Conservation (phyloP, 2,797 vertebrate species). For the Euphonia xanthogaster region DNA sequence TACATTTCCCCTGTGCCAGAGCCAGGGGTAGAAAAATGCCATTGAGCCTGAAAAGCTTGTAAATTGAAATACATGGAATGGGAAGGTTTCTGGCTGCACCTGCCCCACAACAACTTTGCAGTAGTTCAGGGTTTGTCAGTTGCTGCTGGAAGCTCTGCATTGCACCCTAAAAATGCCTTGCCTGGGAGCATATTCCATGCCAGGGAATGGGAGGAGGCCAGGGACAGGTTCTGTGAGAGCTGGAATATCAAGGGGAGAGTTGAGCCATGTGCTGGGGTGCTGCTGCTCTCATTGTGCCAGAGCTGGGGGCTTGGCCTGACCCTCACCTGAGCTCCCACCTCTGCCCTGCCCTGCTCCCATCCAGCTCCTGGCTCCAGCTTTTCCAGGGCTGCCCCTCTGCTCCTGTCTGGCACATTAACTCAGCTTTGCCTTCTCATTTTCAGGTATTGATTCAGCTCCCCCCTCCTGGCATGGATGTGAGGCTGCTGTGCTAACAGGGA, state of each 20-base stretch:
- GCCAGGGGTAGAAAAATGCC: neutral
- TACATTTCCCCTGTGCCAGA: neutral
- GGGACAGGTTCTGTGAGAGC: neutral
- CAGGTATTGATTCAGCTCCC: conserved; percentile 67
- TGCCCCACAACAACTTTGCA: neutral
- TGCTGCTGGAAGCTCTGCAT: neutral
- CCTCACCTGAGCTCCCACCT: neutral
- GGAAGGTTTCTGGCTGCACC: neutral
- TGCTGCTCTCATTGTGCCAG: neutral
- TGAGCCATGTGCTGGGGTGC: fast-evolving
- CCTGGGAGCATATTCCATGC: neutral
- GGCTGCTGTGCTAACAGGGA: neutral
- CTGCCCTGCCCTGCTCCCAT: neutral
- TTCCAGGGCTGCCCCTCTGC: neutral
- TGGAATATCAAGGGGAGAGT: fast-evolving
- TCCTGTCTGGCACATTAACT: conserved; percentile 62
- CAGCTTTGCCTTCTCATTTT: conserved; percentile 69
- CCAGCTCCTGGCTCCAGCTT: neutral
- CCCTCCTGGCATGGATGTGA: neutral
- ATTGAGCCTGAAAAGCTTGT: neutral
- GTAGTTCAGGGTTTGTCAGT: neutral
- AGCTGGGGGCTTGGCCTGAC: neutral
- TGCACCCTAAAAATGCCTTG: neutral
- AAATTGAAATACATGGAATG: fast-evolving
- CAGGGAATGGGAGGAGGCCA: fast-evolving